A percentile compares a stretch with the other conserved stretches of the same genome.
These are phyloP conservation scores for Lepeophtheirus salmonis DNA, from an alignment of 1,140 invertebrate species.

Conservation along the genomic window DNA sequence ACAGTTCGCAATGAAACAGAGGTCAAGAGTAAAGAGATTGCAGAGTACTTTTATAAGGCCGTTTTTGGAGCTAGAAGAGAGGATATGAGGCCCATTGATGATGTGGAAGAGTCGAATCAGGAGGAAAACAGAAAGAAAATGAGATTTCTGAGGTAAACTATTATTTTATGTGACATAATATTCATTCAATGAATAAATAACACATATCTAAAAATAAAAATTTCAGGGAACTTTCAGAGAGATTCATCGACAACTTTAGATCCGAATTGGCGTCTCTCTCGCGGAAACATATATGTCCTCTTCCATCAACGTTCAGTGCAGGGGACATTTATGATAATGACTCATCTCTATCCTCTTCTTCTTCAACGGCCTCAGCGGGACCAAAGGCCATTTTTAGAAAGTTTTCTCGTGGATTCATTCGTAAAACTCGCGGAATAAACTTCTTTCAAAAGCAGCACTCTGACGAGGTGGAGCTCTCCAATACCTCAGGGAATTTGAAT, in stretches of 20 bases:
- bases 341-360: not conserved
- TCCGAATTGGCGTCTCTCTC: not conserved
- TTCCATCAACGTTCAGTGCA: not conserved
- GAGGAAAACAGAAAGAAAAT: not conserved
- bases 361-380: not conserved
- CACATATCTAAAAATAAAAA: not conserved
- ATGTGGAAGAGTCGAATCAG: not conserved
- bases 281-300: not conserved
- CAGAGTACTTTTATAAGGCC: not conserved
- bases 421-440: constrained; percentile 43
- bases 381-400: constrained; percentile 38
- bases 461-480: constrained; percentile 58
- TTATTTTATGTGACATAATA: not conserved
- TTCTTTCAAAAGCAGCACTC: constrained; percentile 79
- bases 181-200: not conserved
- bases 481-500: constrained; percentile 28
- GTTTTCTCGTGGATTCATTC: constrained; percentile 68
- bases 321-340: not conserved
- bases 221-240: not conserved
- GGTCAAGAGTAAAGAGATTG: not conserved
- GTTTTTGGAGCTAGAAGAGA: not conserved
- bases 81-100: too few relatives aligned
- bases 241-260: not conserved
- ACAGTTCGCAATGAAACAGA: not conserved
- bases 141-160: not conserved